Conservation (phyloP, 92 coral and sea anemone genomes). For the Umimayanthus chanpuru region DNA sequence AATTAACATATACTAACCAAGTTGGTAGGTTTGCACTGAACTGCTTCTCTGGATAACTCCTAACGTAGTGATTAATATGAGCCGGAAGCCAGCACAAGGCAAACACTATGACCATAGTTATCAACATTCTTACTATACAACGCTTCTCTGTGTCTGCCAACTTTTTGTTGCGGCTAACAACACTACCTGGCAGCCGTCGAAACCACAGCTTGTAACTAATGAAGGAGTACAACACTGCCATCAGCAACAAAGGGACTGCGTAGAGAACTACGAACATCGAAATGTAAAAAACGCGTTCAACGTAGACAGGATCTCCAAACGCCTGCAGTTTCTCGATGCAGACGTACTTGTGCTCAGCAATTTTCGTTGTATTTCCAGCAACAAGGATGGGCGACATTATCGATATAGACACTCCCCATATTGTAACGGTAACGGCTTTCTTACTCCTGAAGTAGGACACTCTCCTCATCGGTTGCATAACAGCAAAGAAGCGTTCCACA, state of each 20-base stretch:
- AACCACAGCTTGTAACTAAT: slow-evolving; percentile 71
- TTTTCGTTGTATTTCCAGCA: slow-evolving; percentile 45
- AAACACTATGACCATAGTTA: neutral
- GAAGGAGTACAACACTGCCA: slow-evolving; percentile 58
- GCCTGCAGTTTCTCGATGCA: slow-evolving; percentile 60
- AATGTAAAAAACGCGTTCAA: slow-evolving; percentile 55
- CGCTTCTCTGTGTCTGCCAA: slow-evolving; percentile 18
- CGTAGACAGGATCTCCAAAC: slow-evolving; percentile 48
- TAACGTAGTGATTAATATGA: neutral
- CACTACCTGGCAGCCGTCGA: slow-evolving; percentile 63
- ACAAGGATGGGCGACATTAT: slow-evolving; percentile 60
- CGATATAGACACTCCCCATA: slow-evolving; percentile 62
- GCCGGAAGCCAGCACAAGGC: slow-evolving; percentile 26
- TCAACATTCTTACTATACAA: slow-evolving; percentile 1
- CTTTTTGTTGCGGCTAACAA: slow-evolving; percentile 37
- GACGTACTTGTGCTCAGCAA: slow-evolving; percentile 5
- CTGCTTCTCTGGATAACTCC: neutral
- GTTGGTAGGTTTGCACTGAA: neutral
- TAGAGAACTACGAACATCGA: slow-evolving; percentile 56
- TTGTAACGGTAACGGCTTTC: slow-evolving; percentile 44
- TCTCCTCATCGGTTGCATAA: slow-evolving; percentile 62
- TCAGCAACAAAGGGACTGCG: slow-evolving; percentile 58
- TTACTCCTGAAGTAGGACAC: slow-evolving; percentile 47
- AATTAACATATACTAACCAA: neutral
- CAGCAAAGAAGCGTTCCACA: slow-evolving; percentile 75